Evolutionary conservation across 2,113 vertebrate species (phyloP), one percentile per base, ranked within the genome.

Genomic region (Eclectus roratus): DNA sequence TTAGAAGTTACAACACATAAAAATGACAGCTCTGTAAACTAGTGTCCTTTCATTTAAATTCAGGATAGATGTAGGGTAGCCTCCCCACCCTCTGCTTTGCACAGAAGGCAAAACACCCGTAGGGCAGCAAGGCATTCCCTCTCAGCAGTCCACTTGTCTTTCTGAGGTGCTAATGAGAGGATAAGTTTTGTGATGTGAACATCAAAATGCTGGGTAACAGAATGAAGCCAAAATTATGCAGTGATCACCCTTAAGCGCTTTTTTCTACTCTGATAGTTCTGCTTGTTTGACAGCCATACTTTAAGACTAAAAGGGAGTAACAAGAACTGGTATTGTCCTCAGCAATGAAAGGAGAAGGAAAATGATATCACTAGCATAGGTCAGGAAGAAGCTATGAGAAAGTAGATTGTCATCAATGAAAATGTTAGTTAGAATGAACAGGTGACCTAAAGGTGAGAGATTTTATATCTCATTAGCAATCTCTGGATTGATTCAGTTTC

Each of bases 401-500:
- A 76, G 47, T 28, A 79, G 61, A 73, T 8, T 90, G 53, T 55
- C 81, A 88, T 91, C 76, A 58, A 89, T 52, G 79, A 21, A 90
- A 91, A 85, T 56, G 37, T 87, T 72, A 55, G 43, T 77, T 74
- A 76, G 52, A 94, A 91, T 64, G 90, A 95, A 78, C 55, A 91
- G 68, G 68, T 84, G 94, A 95, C 85, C 78, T 78, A 60, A 69
- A 93, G 91, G 82, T 93, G 80, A 90, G 80, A 88, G 71, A 83
- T 85, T 94, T 86, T 77, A 33, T 35, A 58, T 74, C 83, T 96
- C 88, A 81, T 91, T 93, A 91, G 35, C n/a, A 47, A 29, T 79
- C 77, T 87, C 55, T 56, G 28, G 43, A 86, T 47, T n/a, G 73
- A 71, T 91, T 89, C 93, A 12, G 63, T 74, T 95, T 91, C 76